Base-by-base conservation (phyloP, 2,113 vertebrate genomes). In the Varanus salvator region DNA sequence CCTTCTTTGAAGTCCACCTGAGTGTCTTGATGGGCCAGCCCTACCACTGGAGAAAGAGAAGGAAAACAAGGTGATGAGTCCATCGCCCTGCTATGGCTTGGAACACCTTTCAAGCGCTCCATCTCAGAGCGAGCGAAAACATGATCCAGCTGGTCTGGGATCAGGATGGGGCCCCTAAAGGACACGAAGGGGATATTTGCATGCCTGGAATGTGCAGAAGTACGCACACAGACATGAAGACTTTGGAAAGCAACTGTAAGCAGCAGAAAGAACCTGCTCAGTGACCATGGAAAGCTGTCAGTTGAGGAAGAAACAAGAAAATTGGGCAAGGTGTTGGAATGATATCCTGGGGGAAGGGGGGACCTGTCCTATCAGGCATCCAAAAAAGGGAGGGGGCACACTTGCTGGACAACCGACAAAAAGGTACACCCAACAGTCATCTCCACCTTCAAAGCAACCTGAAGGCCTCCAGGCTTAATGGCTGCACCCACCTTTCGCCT, bases 1-100 rank as follows among this genome's bases (percentile, higher is more conserved):
- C 97, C 96, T 78, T 96, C 95, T 34, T 95, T 96, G 94, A 96
- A 96, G 77, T 96, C 95, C 44, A 94, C 95, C 52, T 93, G 85
- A 0, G 90, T 87, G 60, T 87, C 94, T 85, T 89, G 93, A 7
- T 87, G 95, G 90, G 83, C 92, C 57, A 90, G 87, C 15, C 89
- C 93, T 80, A 87, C 83, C 60, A 95, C 95, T 94, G 38, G 14
- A 78, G 54, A 57, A 72, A 75, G 76, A 78, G 66, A 8, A 66
- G 17, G 21, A 54, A 34, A 87, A 77, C 86, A 66, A 92, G 84
- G 76, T 7, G n/a, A 68, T 0, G 1, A 52, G 80, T 96, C 78
- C 38, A 95, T 85, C 78, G 14, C 17, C 71, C 0, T 8, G 19
- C 11, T 8, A n/a, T 15, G 3, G 21, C 11, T 21, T 19, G 60